phyloP scores from a whole-genome alignment of 2,797 vertebrate genomes.

The Numenius phaeopus region DNA sequence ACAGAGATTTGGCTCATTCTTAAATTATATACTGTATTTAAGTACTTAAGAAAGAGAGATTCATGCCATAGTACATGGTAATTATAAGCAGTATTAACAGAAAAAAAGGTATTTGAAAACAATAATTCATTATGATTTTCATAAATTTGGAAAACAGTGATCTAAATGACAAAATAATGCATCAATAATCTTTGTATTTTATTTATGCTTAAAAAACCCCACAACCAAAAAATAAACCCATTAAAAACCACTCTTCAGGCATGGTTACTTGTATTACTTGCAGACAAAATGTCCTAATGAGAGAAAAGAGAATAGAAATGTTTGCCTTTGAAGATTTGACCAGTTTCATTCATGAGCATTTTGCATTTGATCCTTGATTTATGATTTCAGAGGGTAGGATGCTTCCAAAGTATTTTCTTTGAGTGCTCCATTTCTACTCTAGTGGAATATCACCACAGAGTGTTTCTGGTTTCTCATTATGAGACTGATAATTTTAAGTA shows the following conservation, averaged over 20 bases:
- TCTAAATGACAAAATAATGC: background rate
- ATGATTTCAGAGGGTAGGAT: background rate
- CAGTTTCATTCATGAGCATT: background rate
- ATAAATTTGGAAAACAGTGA: background rate
- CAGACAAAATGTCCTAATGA: background rate
- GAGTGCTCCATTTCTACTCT: background rate
- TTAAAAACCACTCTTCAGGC: background rate
- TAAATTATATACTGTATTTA: background rate
- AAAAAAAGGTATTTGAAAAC: background rate
- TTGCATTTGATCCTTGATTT: background rate
- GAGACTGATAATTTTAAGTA: background rate
- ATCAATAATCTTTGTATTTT: background rate
- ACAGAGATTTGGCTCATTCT: slow-evolving; percentile 8
- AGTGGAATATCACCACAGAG: background rate
- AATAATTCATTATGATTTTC: background rate
- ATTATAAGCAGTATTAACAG: background rate
- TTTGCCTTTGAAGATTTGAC: background rate
- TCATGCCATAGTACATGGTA: background rate
- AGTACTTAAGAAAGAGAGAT: slow-evolving; percentile 1
- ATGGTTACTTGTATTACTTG: background rate
- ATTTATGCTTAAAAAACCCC: background rate
- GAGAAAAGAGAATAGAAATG: background rate
- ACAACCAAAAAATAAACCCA: background rate
- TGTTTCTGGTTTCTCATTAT: background rate
- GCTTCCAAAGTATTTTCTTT: background rate